Percentiles rank a stretch among this genome's conserved stretches.
Evolutionary conservation across 2,113 vertebrate genomes (phyloP).

Genomic region (Mesembrinibis cayennensis): DNA sequence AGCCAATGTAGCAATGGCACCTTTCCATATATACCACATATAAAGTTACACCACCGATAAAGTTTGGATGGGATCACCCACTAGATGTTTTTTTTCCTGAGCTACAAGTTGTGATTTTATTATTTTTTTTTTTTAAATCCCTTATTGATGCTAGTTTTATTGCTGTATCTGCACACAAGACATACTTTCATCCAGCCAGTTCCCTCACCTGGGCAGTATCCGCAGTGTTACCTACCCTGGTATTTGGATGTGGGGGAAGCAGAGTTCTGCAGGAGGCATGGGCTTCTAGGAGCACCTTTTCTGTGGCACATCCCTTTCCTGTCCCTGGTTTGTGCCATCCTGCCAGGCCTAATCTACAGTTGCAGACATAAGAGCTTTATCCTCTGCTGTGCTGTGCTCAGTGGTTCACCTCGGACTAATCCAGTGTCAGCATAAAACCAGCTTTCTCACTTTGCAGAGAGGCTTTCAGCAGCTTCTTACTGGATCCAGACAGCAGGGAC

Average conservation of each 20-base stretch:
- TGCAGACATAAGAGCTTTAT: background rate
- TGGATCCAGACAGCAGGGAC: background rate
- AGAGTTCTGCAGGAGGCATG: background rate
- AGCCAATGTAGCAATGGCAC: background rate
- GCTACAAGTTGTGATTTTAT: background rate
- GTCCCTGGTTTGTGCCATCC: background rate
- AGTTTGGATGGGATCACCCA: background rate
- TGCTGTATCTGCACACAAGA: background rate
- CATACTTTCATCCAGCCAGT: background rate
- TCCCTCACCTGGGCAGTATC: background rate
- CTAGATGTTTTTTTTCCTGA: background rate
- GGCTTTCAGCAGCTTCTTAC: background rate
- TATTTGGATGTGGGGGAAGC: background rate
- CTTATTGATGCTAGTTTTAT: background rate
- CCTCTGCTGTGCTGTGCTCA: background rate
- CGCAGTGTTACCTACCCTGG: background rate
- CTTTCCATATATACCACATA: background rate
- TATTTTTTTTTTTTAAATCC: background rate
- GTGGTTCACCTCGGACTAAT: background rate
- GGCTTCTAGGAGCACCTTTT: background rate
- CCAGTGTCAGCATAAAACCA: conserved; percentile 20
- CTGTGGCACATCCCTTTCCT: background rate
- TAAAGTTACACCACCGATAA: background rate
- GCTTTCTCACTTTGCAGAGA: background rate
- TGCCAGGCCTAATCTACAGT: background rate